A percentile compares a stretch with the other conserved stretches of the same genome.
Evolutionary conservation across 1,140 invertebrate species (phyloP).

Genomic region (Asbolus verrucosus): DNA sequence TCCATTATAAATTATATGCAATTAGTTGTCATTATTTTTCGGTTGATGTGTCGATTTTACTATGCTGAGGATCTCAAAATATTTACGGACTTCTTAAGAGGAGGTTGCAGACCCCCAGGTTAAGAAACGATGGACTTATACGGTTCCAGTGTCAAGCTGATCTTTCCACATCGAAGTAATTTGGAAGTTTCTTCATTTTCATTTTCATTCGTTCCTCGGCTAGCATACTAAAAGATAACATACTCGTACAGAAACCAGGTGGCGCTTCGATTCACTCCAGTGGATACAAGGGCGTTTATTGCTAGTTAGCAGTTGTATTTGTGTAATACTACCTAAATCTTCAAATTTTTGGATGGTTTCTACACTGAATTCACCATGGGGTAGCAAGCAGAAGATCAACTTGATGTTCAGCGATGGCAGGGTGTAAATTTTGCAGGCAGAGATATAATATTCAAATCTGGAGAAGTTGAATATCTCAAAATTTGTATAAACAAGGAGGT

Average conservation of each 20-base stretch:
- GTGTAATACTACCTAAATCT: slow-evolving; percentile 80
- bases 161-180: background rate
- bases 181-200: background rate
- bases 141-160: background rate
- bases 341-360: slow-evolving; percentile 82
- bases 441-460: no score
- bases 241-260: slow-evolving; percentile 46
- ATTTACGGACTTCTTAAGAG: no score
- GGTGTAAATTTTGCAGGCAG: background rate
- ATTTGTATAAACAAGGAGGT: background rate
- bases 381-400: slow-evolving; percentile 81
- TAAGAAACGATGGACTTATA: no score
- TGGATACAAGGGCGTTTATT: slow-evolving; percentile 3
- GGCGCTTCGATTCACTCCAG: slow-evolving; percentile 69
- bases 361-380: slow-evolving; percentile 86
- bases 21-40: no score
- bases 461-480: no score
- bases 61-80: no score
- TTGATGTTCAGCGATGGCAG: slow-evolving; percentile 69
- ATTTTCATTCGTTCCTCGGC: background rate
- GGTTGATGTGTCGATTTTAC: no score
- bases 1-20: no score
- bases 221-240: background rate
- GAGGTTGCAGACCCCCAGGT: no score
- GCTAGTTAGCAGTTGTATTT: slow-evolving; percentile 62